Evolutionary conservation across 2,797 vertebrate genomes (phyloP), one percentile per base, ranked within the genome.

Genomic region (Peromyscus eremicus): DNA sequence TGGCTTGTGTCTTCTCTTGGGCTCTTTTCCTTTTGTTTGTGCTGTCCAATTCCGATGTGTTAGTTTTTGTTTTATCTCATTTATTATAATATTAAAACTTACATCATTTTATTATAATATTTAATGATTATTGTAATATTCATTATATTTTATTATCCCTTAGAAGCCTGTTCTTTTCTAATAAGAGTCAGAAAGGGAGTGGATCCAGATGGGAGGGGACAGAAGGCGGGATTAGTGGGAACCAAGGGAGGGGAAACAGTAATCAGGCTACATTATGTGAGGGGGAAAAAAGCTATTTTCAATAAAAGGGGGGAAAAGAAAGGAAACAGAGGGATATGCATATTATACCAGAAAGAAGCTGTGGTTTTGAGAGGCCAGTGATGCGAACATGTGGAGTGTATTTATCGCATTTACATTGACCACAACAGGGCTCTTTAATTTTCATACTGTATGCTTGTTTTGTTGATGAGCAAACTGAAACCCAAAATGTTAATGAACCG

Each of bases 381-480:
- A 46, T 79, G 55, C 46, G 23, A 90, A 37, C 46, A 19, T 1
- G 5, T 25, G 83, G 17, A 32, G 70, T 27, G 11, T 52, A 49
- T 25, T 25, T n/a, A 49, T 6, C 23, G 49, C 19, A 9, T 34
- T 52, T n/a, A 60, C 57, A 21, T 60, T 57, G 19, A 60, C 57
- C 21, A 9, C 10, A 13, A 8, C 43, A 55, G 86, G 57, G 88
- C 8, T 46, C 90, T 34, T 43, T 77, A 46, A 60, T 73, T 92
- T 46, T 94, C 34, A 62, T n/a, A 52, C 43, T 32, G 73, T 37
- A 6, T 80, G 23, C 49, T 17, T 14, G 70, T 76, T 70, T 80
- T 76, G 70, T 84, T 87, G 49, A 83, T 60, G 32, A 94, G 64
- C 21, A 95, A 52, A 80, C 57, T 79, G 87, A 73, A 88, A 37